Base-by-base conservation (phyloP, 2,888 invertebrate genomes). In the Drosophila ochracea region DNA sequence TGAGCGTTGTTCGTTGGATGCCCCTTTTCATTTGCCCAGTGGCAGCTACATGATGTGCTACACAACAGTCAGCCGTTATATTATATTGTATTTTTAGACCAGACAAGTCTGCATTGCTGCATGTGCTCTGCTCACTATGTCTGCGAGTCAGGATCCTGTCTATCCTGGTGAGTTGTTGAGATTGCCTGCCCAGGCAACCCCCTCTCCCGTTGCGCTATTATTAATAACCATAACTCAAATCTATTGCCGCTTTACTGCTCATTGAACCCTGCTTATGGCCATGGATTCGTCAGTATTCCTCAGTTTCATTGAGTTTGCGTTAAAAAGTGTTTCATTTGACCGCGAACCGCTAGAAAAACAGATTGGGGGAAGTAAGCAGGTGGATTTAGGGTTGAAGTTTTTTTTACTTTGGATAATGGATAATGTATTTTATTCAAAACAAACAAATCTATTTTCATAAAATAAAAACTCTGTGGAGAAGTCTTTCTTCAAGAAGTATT, bases 201-300 rank as follows among this genome's bases (percentile, higher is more conserved):
- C 37, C 55, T 39, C 53, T 39, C 43, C 60, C 64, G 59, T 54
- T 73, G 47, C 70, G 71, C 76, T 79, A 88, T 90, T 91, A 91
- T 90, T 91, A 91, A 90, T 91, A 90, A 83, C 90, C 88, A 91
- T 91, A 91, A 91, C 86, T 91, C 90, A 91, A 89, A 91, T 91
- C 90, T 88, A 90, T 90, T 86, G 82, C 79, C 78, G 84, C 84
- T 89, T 87, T 89, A 83, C 83, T 88, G 86, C 83, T 89, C 84
- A 89, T 84, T 89, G 91, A 78, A 86, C 82, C 79, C 79, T 77
- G 80, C 78, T 82, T 84, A 83, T 86, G 78, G 50, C 65, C 71
- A 63, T 59, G 73, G 66, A 69, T 73, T 75, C 70, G 61, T 75
- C 75, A 80, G 79, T 68, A 71, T 72, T 65, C 43, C 50, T 57